phyloP scores from a whole-genome alignment of 1,140 invertebrate species.

The Pseudomyrmex concolor region DNA sequence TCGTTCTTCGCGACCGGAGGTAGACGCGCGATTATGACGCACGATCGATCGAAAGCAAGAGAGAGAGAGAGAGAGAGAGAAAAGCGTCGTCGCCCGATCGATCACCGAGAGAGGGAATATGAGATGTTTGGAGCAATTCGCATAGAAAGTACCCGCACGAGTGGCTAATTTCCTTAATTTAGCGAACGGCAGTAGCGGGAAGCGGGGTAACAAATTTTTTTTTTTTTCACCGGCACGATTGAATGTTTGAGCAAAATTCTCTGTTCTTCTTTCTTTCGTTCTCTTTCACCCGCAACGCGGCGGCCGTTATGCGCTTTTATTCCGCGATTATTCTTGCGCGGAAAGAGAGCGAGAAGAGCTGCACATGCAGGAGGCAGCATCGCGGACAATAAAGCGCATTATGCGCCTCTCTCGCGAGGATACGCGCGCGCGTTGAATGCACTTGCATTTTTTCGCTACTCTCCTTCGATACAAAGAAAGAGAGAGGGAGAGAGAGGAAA shows the following conservation, averaged over 20 bases:
- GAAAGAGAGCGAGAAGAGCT: neutral
- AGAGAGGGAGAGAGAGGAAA: neutral
- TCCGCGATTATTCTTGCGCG: conserved; percentile 34
- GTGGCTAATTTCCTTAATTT: conserved; percentile 32
- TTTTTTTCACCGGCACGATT: neutral
- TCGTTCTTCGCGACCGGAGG: conserved; percentile 3
- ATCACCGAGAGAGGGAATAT: neutral
- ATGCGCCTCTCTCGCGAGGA: conserved; percentile 22
- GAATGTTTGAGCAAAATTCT: conserved; percentile 27
- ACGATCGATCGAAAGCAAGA: conserved; percentile 22
- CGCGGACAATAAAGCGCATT: conserved; percentile 60
- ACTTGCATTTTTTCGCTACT: conserved; percentile 38
- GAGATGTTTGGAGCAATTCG: neutral
- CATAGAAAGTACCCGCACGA: neutral
- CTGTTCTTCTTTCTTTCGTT: neutral
- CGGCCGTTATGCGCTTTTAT: conserved; percentile 29
- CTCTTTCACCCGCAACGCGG: neutral
- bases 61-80: too few species aligned
- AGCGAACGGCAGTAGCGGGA: neutral
- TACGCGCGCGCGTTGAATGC: conserved; percentile 37
- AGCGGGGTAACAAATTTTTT: conserved; percentile 7
- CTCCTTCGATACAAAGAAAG: neutral
- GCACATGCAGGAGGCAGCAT: conserved; percentile 1
- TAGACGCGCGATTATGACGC: neutral
- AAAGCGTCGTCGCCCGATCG: neutral